Evolutionary conservation across 2,113 vertebrate species (phyloP), one percentile per base, ranked within the genome.

Genomic region (Nesoenas mayeri): DNA sequence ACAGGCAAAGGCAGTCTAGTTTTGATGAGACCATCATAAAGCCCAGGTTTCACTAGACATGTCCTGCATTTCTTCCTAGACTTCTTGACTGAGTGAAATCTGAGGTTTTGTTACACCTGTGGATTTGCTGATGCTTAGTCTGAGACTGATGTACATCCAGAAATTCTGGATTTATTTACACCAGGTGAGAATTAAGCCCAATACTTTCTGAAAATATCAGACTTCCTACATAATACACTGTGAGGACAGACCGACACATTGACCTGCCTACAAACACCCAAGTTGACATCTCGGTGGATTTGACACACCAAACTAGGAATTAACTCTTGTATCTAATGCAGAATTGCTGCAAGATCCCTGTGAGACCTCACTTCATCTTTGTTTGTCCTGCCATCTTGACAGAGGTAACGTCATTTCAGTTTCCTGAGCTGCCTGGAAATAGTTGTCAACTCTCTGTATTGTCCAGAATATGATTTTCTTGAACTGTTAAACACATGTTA

Each of bases 161-260:
- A 86, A 86, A 51, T 24, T 40, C 9, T 89, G 72, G 48, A 11
- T 71, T n/a, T 79, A 13, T 12, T 42, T 29, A 20, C 12, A 53
- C 5, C 24, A 70, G 36, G 67, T 18, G 12, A 94, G 72, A 92
- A 84, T 44, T n/a, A 64, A 74, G 3, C 12, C 9, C 0, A 79
- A 29, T 67, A 50, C 42, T 40, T 56, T 64, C 71, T 36, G 67
- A 75, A 85, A 66, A 66, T 70, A 6, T 28, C 85, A 73, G 16
- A 34, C 18, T 67, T 58, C 28, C 79, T 75, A 54, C 22, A 22
- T 32, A 36, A 12, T 3, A 47, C 36, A 15, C 10, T 38, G 71
- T 31, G 56, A 65, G 15, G 79, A 40, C 53, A 84, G 81, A 36
- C 15, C 57, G 22, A 40, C 28, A 8, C 0, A 0, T 0, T 72